A percentile compares a stretch with the other conserved stretches of the same genome.
phyloP scores from a whole-genome alignment of 2,113 vertebrate genomes.

The Rhagologus leucostigma region DNA sequence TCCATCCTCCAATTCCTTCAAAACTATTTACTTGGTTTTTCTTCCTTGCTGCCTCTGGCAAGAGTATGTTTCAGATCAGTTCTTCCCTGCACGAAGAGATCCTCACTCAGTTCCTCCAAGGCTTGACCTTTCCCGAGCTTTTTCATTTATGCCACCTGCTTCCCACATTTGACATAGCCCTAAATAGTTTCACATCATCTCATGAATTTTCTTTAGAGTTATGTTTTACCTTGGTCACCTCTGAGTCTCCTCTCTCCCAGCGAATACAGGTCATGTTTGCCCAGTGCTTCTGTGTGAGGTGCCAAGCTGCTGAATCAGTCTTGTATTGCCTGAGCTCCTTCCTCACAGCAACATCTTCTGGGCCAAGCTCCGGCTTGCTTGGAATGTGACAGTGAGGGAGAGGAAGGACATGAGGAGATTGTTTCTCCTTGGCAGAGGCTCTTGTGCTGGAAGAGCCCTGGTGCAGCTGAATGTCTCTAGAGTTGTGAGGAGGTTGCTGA shows the following conservation, averaged over 20 bases:
- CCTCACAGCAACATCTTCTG: neutral
- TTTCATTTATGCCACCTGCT: constrained; percentile 24
- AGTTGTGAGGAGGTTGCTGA: neutral
- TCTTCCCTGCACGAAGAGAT: neutral
- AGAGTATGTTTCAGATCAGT: neutral
- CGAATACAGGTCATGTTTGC: neutral
- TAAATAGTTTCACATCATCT: neutral
- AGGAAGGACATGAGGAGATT: neutral
- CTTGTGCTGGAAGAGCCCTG: neutral
- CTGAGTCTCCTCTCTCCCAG: neutral
- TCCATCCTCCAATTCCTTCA: neutral
- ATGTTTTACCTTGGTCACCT: neutral
- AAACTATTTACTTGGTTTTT: constrained; percentile 10
- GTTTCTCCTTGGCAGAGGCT: neutral
- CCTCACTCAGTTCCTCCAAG: neutral
- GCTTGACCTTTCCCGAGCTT: constrained; percentile 9
- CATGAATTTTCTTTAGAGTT: neutral
- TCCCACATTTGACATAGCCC: neutral
- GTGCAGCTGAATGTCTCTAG: neutral
- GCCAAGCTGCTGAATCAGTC: neutral
- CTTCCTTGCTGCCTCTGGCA: neutral
- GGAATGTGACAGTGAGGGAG: neutral
- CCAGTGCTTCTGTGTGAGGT: neutral
- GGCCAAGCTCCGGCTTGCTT: neutral
- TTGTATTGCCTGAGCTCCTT: neutral